Evolutionary conservation across 2,113 vertebrate genomes (phyloP), one percentile per base, ranked within the genome.

Genomic region (Chaetorhynchus papuensis): DNA sequence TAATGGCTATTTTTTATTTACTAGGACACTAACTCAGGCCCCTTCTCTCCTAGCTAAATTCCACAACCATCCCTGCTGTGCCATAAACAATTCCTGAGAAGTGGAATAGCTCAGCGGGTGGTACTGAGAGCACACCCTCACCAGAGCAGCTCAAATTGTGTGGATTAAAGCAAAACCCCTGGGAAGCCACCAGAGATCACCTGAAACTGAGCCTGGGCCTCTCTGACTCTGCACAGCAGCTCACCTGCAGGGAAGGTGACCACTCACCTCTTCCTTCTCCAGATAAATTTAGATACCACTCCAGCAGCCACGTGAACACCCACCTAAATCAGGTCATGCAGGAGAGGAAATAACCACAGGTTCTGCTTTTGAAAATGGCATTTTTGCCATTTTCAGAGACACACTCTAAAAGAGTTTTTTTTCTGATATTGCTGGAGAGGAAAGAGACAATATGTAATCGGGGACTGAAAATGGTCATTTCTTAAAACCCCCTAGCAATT

Each of bases 81-180:
- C 23, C 45, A 33, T 21, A 52, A 82, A 44, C 18, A 74, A 59
- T 7, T 26, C 31, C 42, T 69, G 27, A 39, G 10, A 77, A 37
- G 2, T 33, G 8, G 16, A 20, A 30, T 5, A 27, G 13, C 17
- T 72, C 3, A 0, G 18, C 0, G 0, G 9, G 19, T 33, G 26
- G 13, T 45, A 30, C 13, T 45, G 60, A 49, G 50, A 59, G 18
- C 19, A 54, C 2, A 0, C 2, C 33, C 35, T 63, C 39, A 11
- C 10, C 35, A 33, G 16, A 9, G 31, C n/a, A 69, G 31, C 30
- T 42, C 42, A 39, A 18, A 35, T 19, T 2, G 2, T 4, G 15
- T 11, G 15, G 15, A 24, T 70, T 53, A 75, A 69, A 86, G 7
- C 6, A 22, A 12, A 4, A 2, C 3, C 21, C 17, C 41, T 2